Evolutionary conservation across 2,888 invertebrate genomes (phyloP).

Genomic region (Timema cristinae): DNA sequence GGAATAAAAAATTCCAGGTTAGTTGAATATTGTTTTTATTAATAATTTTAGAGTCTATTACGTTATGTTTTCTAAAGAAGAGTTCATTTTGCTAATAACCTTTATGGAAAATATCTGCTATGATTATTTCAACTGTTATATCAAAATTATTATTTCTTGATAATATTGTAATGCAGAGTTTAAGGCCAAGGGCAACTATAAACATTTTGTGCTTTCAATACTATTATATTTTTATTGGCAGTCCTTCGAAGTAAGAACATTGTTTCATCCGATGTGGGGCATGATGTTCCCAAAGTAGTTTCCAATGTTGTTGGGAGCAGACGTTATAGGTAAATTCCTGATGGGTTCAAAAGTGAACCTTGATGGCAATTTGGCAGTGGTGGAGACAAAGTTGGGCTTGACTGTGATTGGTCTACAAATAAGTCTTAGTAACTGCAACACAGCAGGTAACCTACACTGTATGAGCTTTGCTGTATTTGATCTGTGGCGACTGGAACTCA

Average conservation of each 20-base stretch:
- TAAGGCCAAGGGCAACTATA: no score
- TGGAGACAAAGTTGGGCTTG: not conserved
- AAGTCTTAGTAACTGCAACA: not conserved
- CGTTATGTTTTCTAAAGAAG: no score
- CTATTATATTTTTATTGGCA: no score
- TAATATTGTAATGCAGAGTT: no score
- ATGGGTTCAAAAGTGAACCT: not conserved
- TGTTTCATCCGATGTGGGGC: not conserved
- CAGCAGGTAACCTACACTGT: not conserved
- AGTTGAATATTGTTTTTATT: no score
- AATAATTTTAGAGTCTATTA: no score
- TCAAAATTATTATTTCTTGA: no score
- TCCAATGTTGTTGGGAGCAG: not conserved
- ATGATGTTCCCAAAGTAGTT: not conserved
- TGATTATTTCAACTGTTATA: no score
- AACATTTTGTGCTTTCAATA: no score
- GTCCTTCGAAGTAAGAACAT: not conserved
- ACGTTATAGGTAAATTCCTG: not conserved
- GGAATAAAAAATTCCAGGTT: no score
- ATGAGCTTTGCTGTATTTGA: not conserved
- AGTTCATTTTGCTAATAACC: no score
- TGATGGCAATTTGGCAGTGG: not conserved
- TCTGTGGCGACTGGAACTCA: not conserved
- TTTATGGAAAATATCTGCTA: no score
- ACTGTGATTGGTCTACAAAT: not conserved